Base-by-base conservation (phyloP, 64 coral and sea anemone genomes). In the Trachythela sp. region DNA sequence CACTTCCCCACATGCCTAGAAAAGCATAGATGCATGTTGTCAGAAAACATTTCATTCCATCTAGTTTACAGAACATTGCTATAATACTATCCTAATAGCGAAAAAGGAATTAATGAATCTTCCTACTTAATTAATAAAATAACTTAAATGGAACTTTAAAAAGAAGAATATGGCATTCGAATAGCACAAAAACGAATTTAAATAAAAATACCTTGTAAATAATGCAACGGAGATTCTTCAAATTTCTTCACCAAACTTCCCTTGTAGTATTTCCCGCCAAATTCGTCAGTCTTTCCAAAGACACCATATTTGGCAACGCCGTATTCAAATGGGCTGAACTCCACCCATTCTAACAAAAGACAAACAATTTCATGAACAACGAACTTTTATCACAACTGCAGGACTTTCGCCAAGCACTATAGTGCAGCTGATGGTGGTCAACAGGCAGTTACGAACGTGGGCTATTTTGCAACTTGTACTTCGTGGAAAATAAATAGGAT, bases 251-350 rank as follows among this genome's bases (percentile, higher is more conserved):
- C 37, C 34, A 80, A 36, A 17, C 75, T 80, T 10, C 75, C 75
- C 20, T 80, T 80, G 75, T 38, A 80, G 33, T 38, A 80, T 39
- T 80, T 80, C 15, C 75, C 75, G 15, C 75, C 75, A 80, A 80
- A 80, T 38, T 80, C 33, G 0, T 37, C 33, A 18, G 75, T 80
- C 20, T 39, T 80, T 80, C 32, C 32, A 30, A 80, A 80, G 11
- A 80, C 75, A 9, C 75, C 75, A 9, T 80, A 80, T 35, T 39
- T 35, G 10, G 33, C 32, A 13, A 80, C 20, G 75, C 75, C 75
- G 38, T 38, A 35, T 37, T 80, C 75, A 80, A 80, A 80, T 11
- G 75, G 75, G 2, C 33, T 80, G 75, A 80, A 80, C 75, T 80
- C 75, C 8, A 80, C 32, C 75, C 75, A 80, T 40, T 80, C 75